Conservation (phyloP, 2,797 vertebrate genomes). For the Lepilemur ruficaudatus region DNA sequence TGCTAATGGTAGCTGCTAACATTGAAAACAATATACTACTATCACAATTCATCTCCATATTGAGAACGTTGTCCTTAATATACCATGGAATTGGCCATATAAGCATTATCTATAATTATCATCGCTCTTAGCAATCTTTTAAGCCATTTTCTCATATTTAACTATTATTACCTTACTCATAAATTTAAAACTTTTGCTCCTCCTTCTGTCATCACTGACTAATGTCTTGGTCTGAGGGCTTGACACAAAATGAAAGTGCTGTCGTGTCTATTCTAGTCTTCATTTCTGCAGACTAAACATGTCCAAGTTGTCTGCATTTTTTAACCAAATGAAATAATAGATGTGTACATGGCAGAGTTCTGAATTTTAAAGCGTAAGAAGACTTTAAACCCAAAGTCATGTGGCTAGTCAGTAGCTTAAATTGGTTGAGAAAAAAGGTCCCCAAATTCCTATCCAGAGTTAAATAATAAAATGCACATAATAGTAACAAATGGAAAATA, state of each 20-base stretch:
- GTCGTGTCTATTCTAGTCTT: background rate
- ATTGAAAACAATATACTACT: background rate
- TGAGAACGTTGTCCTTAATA: background rate
- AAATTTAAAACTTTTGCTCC: background rate
- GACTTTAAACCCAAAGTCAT: background rate
- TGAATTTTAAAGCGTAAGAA: background rate
- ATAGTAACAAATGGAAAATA: background rate
- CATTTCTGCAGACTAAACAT: conserved; percentile 47
- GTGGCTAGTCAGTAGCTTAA: background rate
- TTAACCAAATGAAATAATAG: conserved; percentile 29
- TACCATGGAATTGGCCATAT: background rate
- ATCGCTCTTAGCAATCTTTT: background rate
- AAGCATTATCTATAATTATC: background rate
- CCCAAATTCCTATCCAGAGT: background rate
- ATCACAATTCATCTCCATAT: background rate
- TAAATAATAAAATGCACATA: background rate
- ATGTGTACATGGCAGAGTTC: background rate
- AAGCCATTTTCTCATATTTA: conserved; percentile 3
- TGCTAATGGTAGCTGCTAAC: background rate
- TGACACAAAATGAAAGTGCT: background rate
- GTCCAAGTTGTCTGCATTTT: conserved; percentile 10
- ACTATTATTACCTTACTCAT: background rate
- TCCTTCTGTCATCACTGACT: background rate
- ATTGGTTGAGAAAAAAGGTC: background rate
- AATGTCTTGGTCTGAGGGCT: background rate